phyloP scores from a whole-genome alignment of 2,888 invertebrate genomes.

The Platycheirus albimanus region DNA sequence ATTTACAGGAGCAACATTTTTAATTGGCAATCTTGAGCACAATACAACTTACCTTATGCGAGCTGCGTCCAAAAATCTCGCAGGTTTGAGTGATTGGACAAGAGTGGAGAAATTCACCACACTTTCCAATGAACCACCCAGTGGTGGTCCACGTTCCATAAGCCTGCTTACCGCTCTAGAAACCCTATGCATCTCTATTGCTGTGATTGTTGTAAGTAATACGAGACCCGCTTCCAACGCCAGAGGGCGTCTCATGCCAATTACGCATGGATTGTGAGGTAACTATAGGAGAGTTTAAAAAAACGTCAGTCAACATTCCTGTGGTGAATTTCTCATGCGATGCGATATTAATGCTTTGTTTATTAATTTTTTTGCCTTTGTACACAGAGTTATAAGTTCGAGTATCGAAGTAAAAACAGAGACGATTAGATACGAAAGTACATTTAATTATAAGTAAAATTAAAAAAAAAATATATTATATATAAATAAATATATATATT shows the following conservation, averaged over 20 bases:
- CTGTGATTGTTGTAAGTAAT: conserved; percentile 40
- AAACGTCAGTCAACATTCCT: conserved; percentile 60
- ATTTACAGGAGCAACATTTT: conserved; percentile 83
- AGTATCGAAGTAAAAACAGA: conserved; percentile 58
- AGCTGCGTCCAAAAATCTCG: conserved; percentile 84
- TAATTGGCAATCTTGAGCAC: conserved; percentile 82
- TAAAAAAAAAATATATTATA: too few relatives aligned
- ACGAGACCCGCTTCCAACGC: not conserved
- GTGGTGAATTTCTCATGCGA: conserved; percentile 59
- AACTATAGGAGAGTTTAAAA: not conserved
- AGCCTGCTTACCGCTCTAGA: conserved; percentile 37
- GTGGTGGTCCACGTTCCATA: conserved; percentile 29
- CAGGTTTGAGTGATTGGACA: conserved; percentile 83
- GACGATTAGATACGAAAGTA: conserved; percentile 53
- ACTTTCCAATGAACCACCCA: conserved; percentile 79
- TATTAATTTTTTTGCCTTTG: conserved; percentile 58
- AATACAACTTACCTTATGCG: conserved; percentile 84
- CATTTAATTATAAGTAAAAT: conserved; percentile 34
- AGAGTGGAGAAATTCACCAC: conserved; percentile 80
- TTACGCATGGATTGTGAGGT: conserved; percentile 55
- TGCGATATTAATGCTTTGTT: conserved; percentile 44
- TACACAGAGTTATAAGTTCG: conserved; percentile 66
- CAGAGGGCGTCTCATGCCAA: conserved; percentile 22
- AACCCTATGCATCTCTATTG: conserved; percentile 48
- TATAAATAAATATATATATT: conserved; percentile 37